phyloP scores from a whole-genome alignment of 2,888 invertebrate species.

The Tetrapedia diversipes region DNA sequence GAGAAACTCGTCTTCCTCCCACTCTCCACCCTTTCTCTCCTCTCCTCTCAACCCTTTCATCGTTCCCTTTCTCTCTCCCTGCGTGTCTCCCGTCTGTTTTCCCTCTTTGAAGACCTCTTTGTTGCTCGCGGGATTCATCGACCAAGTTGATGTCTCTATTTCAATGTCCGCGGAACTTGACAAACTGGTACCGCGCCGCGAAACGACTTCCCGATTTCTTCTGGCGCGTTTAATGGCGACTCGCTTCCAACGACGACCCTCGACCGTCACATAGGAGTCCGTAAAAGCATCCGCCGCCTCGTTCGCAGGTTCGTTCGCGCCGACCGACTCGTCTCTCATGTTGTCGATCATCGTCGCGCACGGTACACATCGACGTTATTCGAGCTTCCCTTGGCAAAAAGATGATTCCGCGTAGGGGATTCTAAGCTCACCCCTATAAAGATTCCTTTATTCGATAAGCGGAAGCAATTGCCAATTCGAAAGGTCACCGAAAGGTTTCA shows the following conservation, averaged over 20 bases:
- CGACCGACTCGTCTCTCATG: background rate
- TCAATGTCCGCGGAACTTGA: slow-evolving; percentile 39
- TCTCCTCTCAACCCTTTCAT: background rate
- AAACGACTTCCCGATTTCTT: slow-evolving; percentile 40
- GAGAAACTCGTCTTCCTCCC: slow-evolving; percentile 41
- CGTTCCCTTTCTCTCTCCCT: background rate
- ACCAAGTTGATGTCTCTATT: slow-evolving; percentile 56
- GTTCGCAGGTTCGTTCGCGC: background rate
- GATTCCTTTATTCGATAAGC: background rate
- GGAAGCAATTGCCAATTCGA: slow-evolving; percentile 2
- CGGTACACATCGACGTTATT: background rate
- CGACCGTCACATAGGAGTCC: background rate
- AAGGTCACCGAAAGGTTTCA: too few relatives aligned
- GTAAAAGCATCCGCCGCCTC: slow-evolving; percentile 3
- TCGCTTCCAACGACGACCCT: background rate
- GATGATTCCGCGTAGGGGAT: background rate
- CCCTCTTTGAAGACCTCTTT: background rate
- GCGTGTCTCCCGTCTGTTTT: background rate
- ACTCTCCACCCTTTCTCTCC: background rate
- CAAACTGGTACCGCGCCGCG: slow-evolving; percentile 39
- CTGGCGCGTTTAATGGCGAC: slow-evolving; percentile 24
- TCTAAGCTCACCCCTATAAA: background rate
- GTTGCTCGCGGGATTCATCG: slow-evolving; percentile 41
- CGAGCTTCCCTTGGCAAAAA: background rate
- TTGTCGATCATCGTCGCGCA: background rate